These are phyloP conservation scores for Acleris laterana DNA, from an alignment of 2,888 invertebrate genomes.

Conservation along the genomic window DNA sequence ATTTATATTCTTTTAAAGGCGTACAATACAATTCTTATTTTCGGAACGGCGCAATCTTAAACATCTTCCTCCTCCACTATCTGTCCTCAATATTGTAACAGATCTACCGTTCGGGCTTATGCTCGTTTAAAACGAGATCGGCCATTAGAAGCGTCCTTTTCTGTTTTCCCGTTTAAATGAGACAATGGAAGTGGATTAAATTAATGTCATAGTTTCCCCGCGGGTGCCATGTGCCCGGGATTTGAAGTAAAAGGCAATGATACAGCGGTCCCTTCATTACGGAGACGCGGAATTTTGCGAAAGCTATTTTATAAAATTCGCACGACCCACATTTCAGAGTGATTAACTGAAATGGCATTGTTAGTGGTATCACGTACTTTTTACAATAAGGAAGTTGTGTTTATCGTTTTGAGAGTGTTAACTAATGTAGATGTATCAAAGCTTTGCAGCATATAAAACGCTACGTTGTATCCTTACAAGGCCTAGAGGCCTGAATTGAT, in stretches of 20 bases:
- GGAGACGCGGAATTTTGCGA: conserved; percentile 52
- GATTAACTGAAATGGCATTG: conserved; percentile 34
- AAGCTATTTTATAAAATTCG: conserved; percentile 52
- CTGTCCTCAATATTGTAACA: too few relatives aligned
- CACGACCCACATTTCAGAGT: conserved; percentile 33
- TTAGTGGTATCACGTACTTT: conserved; percentile 29
- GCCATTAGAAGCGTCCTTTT: conserved; percentile 29
- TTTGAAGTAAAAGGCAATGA: conserved; percentile 53
- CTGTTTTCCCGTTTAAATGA: conserved; percentile 44
- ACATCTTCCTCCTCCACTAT: not conserved
- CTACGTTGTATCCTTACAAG: too few relatives aligned
- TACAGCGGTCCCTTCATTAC: conserved; percentile 59
- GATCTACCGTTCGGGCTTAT: not conserved
- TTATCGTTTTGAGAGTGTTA: conserved; percentile 5
- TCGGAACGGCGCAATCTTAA: not conserved
- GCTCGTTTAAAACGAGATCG: not conserved
- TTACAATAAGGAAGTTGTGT: conserved; percentile 4
- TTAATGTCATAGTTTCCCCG: conserved; percentile 55
- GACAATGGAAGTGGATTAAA: conserved; percentile 55
- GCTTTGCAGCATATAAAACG: not conserved
- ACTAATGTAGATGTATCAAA: conserved; percentile 9
- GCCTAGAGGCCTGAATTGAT: too few relatives aligned
- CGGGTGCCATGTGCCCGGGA: conserved; percentile 48
- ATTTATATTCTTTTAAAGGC: not conserved
- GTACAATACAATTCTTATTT: not conserved